Percentiles rank a stretch among this genome's conserved stretches.
phyloP scores from a whole-genome alignment of 1,140 invertebrate species.

The Globodera ellingtonae region DNA sequence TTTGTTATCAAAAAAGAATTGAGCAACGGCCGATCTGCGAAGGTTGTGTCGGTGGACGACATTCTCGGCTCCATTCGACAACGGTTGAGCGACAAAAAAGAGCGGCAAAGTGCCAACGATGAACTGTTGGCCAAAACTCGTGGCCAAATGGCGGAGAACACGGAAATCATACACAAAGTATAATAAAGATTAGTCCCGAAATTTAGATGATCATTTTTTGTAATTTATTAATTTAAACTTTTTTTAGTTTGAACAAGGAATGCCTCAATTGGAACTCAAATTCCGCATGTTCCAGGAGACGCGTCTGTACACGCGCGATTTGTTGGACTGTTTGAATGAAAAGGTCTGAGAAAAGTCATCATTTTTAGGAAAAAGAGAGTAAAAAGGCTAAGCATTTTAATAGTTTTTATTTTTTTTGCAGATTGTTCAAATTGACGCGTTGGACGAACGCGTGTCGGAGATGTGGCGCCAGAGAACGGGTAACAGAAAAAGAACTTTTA shows the following conservation, averaged over 20 bases:
- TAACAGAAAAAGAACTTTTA: background rate
- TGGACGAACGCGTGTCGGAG: slow-evolving; percentile 36
- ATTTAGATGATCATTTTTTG: too few species aligned
- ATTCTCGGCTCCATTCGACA: slow-evolving; percentile 16
- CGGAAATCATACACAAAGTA: slow-evolving; percentile 23
- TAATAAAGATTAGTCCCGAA: background rate
- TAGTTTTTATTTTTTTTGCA: slow-evolving; percentile 31
- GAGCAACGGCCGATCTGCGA: background rate
- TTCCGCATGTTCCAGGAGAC: slow-evolving; percentile 54
- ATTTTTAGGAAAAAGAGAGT: too few species aligned
- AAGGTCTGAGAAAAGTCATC: slow-evolving; percentile 22
- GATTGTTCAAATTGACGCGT: slow-evolving; percentile 34
- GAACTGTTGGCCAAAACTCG: background rate
- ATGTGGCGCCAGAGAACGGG: slow-evolving; percentile 47
- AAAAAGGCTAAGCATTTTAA: background rate
- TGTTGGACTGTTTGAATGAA: slow-evolving; percentile 53
- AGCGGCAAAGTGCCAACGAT: slow-evolving; percentile 6
- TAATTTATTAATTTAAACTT: too few species aligned
- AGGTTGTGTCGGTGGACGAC: slow-evolving; percentile 20
- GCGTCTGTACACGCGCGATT: slow-evolving; percentile 38
- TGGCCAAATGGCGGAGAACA: slow-evolving; percentile 23
- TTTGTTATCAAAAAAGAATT: slow-evolving; percentile 6
- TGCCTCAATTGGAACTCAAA: slow-evolving; percentile 40
- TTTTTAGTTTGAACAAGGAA: slow-evolving; percentile 23
- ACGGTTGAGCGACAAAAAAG: slow-evolving; percentile 15